Evolutionary conservation across 2,113 vertebrate species (phyloP).

Genomic region (Eleginops maclovinus): DNA sequence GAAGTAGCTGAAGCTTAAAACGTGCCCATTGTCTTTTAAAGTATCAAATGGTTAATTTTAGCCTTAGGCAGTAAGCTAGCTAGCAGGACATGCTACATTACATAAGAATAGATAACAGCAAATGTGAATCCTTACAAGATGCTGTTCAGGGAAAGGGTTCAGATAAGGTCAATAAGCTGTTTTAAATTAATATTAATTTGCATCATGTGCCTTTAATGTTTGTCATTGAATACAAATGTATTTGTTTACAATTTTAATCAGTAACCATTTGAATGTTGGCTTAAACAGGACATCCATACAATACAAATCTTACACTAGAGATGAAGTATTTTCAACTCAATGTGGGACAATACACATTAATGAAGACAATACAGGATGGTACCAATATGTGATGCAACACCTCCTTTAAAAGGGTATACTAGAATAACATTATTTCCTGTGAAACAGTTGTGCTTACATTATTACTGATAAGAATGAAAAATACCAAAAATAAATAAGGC

Average conservation of each 20-base stretch:
- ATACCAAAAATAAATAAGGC: slow-evolving; percentile 59
- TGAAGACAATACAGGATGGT: slow-evolving; percentile 33
- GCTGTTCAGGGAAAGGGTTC: not conserved
- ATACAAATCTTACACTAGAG: slow-evolving; percentile 14
- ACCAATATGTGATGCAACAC: slow-evolving; percentile 10
- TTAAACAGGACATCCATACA: slow-evolving; percentile 42
- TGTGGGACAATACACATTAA: slow-evolving; percentile 28
- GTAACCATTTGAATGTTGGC: slow-evolving; percentile 11
- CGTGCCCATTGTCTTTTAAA: too few relatives aligned
- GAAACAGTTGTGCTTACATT: slow-evolving; percentile 51
- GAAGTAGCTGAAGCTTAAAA: too few relatives aligned
- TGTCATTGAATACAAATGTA: not conserved
- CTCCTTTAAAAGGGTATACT: slow-evolving; percentile 17
- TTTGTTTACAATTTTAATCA: not conserved
- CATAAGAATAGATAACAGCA: too few relatives aligned
- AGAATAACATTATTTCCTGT: not conserved
- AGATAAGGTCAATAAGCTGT: slow-evolving; percentile 14
- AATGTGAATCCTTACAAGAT: not conserved
- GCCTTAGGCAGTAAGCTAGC: too few relatives aligned
- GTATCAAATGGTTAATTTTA: too few relatives aligned
- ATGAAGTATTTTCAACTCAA: slow-evolving; percentile 39
- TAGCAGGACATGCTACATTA: too few relatives aligned
- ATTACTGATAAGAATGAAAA: slow-evolving; percentile 21
- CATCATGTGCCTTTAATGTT: not conserved
- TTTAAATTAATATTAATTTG: not conserved